phyloP scores from a whole-genome alignment of 53 echinoderm and acorn worm genomes.

The Pentamera pediparva region DNA sequence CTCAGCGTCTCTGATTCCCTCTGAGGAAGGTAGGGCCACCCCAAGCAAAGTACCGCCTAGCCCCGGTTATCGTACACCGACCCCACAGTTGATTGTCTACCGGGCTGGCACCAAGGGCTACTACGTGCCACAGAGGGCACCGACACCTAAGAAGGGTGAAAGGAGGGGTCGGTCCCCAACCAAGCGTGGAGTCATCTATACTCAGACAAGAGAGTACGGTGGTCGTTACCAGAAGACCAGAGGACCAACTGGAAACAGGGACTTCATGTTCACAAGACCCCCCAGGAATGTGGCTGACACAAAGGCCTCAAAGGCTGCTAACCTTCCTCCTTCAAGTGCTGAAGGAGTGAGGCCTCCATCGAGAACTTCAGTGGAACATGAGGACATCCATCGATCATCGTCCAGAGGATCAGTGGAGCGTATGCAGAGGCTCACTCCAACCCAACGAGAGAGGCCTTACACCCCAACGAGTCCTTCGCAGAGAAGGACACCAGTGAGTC shows the following conservation, averaged over 20 bases:
- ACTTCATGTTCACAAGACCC: constrained; percentile 29
- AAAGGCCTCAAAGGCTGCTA: constrained; percentile 15
- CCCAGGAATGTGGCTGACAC: constrained; percentile 8
- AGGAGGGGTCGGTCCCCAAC: neutral
- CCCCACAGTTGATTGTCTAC: constrained; percentile 13
- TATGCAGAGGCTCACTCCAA: constrained; percentile 11
- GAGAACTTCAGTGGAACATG: neutral
- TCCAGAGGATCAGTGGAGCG: neutral
- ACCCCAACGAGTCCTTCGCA: constrained; percentile 6
- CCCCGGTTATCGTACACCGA: constrained; percentile 17
- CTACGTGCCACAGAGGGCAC: constrained; percentile 11
- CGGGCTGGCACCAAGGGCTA: constrained; percentile 32
- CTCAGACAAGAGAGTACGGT: constrained; percentile 21
- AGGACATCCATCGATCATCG: neutral
- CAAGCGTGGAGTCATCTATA: neutral
- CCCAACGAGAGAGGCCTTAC: neutral
- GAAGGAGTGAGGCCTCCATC: constrained; percentile 13
- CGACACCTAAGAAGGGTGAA: constrained; percentile 15
- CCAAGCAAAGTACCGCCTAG: neutral
- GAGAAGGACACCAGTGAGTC: neutral
- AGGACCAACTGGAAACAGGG: constrained; percentile 12
- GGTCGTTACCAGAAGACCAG: constrained; percentile 3
- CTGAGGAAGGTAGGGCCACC: neutral
- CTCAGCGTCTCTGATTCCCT: constrained; percentile 7
- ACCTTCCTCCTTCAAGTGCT: constrained; percentile 17